Conservation (phyloP, 2,113 vertebrate species). For the Ciconia stormi region DNA sequence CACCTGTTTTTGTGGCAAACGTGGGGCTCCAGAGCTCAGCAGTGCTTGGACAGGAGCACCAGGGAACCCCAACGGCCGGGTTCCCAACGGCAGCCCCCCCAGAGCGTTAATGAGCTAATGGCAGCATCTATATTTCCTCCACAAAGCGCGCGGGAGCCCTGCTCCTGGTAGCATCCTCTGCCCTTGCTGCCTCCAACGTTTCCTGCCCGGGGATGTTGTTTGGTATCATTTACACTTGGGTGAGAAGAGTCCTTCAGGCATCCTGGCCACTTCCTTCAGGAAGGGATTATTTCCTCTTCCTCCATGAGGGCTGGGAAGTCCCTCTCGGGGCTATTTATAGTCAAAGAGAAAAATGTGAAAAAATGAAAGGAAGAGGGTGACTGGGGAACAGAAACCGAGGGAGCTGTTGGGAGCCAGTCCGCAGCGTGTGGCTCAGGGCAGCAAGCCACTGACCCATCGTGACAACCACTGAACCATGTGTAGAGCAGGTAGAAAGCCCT, state of each 20-base stretch:
- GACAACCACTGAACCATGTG: background rate
- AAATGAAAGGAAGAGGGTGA: background rate
- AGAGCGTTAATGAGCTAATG: background rate
- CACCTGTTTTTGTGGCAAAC: background rate
- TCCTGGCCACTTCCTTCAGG: background rate
- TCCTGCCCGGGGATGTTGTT: background rate
- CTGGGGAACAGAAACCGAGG: background rate
- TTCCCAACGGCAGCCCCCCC: background rate
- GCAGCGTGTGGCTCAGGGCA: background rate
- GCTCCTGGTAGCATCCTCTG: background rate
- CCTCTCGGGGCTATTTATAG: background rate
- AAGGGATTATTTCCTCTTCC: background rate
- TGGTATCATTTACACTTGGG: background rate
- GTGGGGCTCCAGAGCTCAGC: background rate
- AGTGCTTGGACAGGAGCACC: background rate
- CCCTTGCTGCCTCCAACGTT: background rate
- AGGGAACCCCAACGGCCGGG: fast-evolving
- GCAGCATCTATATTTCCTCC: background rate
- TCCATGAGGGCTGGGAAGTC: background rate
- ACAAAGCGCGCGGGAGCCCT: fast-evolving
- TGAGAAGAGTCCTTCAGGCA: background rate
- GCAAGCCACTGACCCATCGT: fast-evolving
- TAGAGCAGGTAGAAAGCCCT: background rate
- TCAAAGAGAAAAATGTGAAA: background rate
- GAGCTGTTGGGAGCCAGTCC: background rate